Conservation (phyloP, 2,888 invertebrate genomes). For the Ichneumon xanthorius region DNA sequence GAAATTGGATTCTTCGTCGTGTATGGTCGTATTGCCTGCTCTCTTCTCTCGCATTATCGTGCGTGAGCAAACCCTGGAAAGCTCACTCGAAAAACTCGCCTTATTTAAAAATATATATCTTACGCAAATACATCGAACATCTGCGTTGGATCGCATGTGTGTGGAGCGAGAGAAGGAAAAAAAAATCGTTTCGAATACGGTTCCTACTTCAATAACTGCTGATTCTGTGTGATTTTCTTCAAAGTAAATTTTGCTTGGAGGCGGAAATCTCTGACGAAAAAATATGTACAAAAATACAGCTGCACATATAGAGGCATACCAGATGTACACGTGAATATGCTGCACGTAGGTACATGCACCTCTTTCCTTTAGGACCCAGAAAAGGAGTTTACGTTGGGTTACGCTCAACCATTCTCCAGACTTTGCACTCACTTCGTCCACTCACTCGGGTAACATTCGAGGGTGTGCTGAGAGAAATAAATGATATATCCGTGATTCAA, state of each 20-base stretch:
- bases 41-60: slow-evolving; percentile 19
- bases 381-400: not conserved
- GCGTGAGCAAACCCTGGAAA: slow-evolving; percentile 8
- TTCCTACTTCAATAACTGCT: not conserved
- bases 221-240: not conserved
- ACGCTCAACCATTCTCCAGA: not conserved
- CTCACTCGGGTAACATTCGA: not conserved
- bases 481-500: slow-evolving; percentile 45
- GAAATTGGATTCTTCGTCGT: slow-evolving; percentile 46
- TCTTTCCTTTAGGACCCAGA: not conserved
- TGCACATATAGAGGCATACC: not conserved
- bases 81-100: not conserved
- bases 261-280: not conserved
- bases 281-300: not conserved
- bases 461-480: slow-evolving; percentile 28
- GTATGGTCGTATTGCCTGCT: slow-evolving; percentile 7
- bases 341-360: not conserved
- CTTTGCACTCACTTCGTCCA: slow-evolving; percentile 10
- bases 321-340: not conserved
- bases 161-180: not conserved
- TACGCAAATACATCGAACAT: not conserved
- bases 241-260: too few species aligned
- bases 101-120: not conserved
- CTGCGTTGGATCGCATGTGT: not conserved
- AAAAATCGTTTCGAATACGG: not conserved